phyloP scores from a whole-genome alignment of 2,797 vertebrate species.

The Phoebastria nigripes region DNA sequence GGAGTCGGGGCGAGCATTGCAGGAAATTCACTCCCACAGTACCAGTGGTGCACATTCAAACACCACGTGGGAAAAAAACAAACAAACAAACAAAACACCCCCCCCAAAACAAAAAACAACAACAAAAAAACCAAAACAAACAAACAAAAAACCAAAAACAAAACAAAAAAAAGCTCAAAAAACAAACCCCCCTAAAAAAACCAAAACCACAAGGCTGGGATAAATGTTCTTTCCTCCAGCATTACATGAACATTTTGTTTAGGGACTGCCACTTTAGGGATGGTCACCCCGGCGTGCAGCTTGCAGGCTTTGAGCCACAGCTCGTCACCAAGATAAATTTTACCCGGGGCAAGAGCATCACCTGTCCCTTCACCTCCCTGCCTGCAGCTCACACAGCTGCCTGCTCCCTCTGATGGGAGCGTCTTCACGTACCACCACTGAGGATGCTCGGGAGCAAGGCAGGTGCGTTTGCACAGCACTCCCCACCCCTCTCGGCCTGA shows the following conservation, averaged over 20 bases:
- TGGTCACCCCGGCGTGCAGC: fast-evolving
- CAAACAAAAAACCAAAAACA: not conserved
- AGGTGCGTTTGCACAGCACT: not conserved
- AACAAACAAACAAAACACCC: not conserved
- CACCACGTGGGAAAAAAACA: fast-evolving
- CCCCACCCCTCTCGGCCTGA: fast-evolving
- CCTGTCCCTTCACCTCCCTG: not conserved
- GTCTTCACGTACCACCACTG: fast-evolving
- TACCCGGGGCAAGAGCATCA: not conserved
- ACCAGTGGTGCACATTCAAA: not conserved
- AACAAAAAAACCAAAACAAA: not conserved
- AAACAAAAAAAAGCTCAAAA: no score
- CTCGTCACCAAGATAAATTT: not conserved
- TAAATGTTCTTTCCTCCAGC: not conserved
- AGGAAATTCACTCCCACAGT: not conserved
- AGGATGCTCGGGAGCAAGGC: not conserved
- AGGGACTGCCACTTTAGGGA: not conserved
- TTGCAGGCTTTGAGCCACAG: not conserved
- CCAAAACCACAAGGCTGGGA: not conserved
- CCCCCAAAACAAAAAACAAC: not conserved
- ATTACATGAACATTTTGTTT: fast-evolving
- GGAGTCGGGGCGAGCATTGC: fast-evolving
- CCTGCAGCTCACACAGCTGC: not conserved
- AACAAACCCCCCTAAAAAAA: not conserved
- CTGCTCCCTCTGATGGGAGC: fast-evolving